Percentiles rank a stretch among this genome's conserved stretches.
Conservation (phyloP, 2,888 invertebrate species). For the Mimas tiliae region DNA sequence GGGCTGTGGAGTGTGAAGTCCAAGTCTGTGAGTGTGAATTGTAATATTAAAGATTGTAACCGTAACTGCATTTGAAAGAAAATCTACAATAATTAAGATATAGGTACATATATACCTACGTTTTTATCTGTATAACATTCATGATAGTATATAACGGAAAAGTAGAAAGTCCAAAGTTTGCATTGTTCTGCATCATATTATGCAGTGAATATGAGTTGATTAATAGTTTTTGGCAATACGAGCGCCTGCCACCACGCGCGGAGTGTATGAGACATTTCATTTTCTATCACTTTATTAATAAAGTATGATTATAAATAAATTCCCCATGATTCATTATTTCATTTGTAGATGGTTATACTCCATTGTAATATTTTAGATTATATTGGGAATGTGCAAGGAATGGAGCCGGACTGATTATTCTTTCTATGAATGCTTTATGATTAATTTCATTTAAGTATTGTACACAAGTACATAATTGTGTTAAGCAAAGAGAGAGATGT, state of each 20-base stretch:
- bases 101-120: too few relatives aligned
- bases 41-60: too few relatives aligned
- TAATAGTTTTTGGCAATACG: constrained; percentile 13
- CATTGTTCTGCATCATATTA: not conserved
- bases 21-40: too few relatives aligned
- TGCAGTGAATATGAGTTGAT: not conserved
- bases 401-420: not conserved
- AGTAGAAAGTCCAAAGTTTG: not conserved
- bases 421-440: not conserved
- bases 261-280: not conserved
- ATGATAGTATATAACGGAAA: not conserved
- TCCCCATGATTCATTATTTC: not conserved
- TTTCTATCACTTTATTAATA: constrained; percentile 3
- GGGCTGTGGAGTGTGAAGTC: too few relatives aligned
- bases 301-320: constrained; percentile 9
- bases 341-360: not conserved
- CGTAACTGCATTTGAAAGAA: too few relatives aligned
- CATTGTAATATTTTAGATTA: not conserved
- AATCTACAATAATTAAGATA: too few relatives aligned
- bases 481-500: too few relatives aligned
- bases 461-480: too few relatives aligned
- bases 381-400: not conserved
- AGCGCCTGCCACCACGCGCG: not conserved
- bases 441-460: not conserved
- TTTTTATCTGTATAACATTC: too few relatives aligned